Base-by-base conservation (phyloP, 2,888 invertebrate species). In the Mythimna albipuncta region DNA sequence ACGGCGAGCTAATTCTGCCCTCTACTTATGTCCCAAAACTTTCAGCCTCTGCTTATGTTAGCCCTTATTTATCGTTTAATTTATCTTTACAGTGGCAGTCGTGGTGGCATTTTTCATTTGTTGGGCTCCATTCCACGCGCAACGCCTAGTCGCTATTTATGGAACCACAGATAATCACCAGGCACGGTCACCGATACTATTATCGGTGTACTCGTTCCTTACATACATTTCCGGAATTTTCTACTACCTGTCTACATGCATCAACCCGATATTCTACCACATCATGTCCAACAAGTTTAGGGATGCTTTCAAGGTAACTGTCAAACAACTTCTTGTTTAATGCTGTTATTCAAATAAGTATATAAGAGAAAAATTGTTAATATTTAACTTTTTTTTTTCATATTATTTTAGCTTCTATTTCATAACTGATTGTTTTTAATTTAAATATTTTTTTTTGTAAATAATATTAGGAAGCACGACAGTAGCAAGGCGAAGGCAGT, bases 201-300 rank as follows among this genome's bases (percentile, higher is more conserved):
- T 96, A 68, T 94, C 96, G n/a, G 94, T 97, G 9, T 98, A 98
- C 93, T 96, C 97, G 69, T 95, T 97, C 66, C 95, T 98, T 71
- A 98, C 98, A 6, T 98, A 99, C 92, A 96, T 98, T 54, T 99
- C 99, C 0, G 99, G 99, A 0, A 97, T 99, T 0, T 97, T 99
- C 76, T 99, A 99, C 96, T 99, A 98, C 94, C 93, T 99, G 85
- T 99, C 99, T 10, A 98, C 99, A 13, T 98, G 98, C 88, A 98
- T 99, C 90, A 99, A 99, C 93, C 99, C 99, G 0, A 97, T 99
- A 79, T 97, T 99, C 55, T 99, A 99, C 95, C 98, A 99, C 93
- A 98, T 99, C 69, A 99, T 99, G 99, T 99, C 99, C 13, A 97
- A 98, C 92, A 99, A 99, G 93, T 99, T 99, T 91, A 97, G 99